Evolutionary conservation across 2,113 vertebrate genomes (phyloP).

Genomic region (Pluvialis apricaria): DNA sequence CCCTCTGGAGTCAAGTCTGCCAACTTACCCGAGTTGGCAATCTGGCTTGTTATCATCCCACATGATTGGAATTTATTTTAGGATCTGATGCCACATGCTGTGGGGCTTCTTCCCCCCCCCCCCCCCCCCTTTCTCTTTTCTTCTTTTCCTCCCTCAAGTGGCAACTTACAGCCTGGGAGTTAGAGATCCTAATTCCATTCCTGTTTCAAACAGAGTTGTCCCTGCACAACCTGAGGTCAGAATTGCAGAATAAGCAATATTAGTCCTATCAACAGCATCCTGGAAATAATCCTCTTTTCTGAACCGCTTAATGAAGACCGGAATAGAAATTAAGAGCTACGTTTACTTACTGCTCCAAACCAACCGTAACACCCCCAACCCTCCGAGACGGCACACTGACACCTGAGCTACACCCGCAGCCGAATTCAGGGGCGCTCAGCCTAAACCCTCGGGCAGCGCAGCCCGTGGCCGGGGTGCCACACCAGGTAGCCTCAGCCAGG

Average conservation of each 20-base stretch:
- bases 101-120: not conserved
- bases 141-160: not conserved
- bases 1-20: constrained; percentile 31
- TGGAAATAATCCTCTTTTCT: not conserved
- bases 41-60: constrained; percentile 54
- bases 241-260: not conserved
- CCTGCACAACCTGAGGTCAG: not conserved
- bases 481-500: not conserved
- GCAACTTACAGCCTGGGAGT: not conserved
- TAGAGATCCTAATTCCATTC: not conserved
- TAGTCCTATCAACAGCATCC: not conserved
- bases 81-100: constrained; percentile 36
- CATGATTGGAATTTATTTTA: constrained; percentile 53
- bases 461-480: not conserved
- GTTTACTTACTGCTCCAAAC: not conserved
- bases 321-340: not conserved
- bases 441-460: rapidly evolving
- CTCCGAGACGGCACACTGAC: rapidly evolving
- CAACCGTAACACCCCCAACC: rapidly evolving
- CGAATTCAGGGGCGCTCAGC: not conserved
- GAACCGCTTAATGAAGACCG: not conserved
- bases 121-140: not conserved
- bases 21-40: not conserved
- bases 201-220: not conserved
- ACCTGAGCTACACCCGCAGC: not conserved